Base-by-base conservation (phyloP, 2,888 invertebrate species). In the Ochlodes sylvanus region DNA sequence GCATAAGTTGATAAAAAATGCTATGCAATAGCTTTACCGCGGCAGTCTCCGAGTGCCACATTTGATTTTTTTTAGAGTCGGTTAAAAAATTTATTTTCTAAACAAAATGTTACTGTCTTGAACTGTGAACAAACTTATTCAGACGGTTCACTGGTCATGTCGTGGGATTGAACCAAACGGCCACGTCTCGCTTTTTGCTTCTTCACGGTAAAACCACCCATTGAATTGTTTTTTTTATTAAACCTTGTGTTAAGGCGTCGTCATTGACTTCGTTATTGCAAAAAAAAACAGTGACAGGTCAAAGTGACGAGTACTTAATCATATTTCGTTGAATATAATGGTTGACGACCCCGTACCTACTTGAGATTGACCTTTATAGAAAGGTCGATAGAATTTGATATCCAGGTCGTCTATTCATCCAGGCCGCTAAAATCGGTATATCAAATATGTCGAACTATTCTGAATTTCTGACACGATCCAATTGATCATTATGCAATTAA, bases 221-320 rank as follows among this genome's bases (percentile, higher is more conserved):
- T 38, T 55, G 55, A 27, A 15, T n/a, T 17, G 34, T 54, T 17
- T 34, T 56, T 55, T 56, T 56, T 38, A 12, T 17, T 10, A 15
- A 34, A 56, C 56, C 56, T 34, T 56, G 56, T 38, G 4, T 19
- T 32, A 38, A 56, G 34, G 1, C 32, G 32, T 17, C 38, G 56
- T 38, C 38, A 56, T 56, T 56, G 56, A 38, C 10, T 38, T 56
- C n/a, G 12, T 56, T 56, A 32, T 55, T 5, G 6, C 12, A 55
- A 27, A 55, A 47, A n/a, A n/a, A 54, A 3, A 27, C 6, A 38
- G 34, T 32, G 56, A 34, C 27, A 17, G 56, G 34, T 56, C 56
- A 52, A 21, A 52, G 52, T 52, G 19, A 21, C 21, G 19, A 21
- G 19, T 21, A 12, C 7, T 19, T 21, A 12, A 19, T 14, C 4